Evolutionary conservation across 2,797 vertebrate species (phyloP), one percentile per base, ranked within the genome.

Genomic region (Cossypha heuglini): DNA sequence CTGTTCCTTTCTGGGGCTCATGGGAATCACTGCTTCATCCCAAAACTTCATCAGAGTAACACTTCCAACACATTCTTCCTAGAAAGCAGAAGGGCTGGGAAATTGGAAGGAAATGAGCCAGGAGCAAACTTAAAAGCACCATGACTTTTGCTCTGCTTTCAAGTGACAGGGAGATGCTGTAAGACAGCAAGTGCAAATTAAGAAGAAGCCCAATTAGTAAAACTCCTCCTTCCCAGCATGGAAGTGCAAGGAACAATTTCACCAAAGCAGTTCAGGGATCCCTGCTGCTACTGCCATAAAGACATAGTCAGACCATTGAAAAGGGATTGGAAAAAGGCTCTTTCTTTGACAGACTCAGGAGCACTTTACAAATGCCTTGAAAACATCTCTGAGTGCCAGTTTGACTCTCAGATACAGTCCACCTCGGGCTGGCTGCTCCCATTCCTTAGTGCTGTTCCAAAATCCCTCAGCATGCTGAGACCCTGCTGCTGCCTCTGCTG

Each of bases 211-310:
- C 76, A 95, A 96, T 96, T 97, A 95, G 95, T 55, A 78, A 55
- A 95, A 91, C 79, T 88, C 82, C 94, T 94, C 93, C 94, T 81
- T 96, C 91, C 49, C 91, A 96, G 94, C 90, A 71, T 84, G 82
- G 64, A 90, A 94, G 42, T 75, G 35, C 54, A 93, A 68, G 88
- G 33, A 93, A 78, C 46, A 77, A 75, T 90, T 86, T 94, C 85
- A 93, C 92, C 54, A 73, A 85, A 92, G 88, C 18, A 51, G 84
- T 84, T 77, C 64, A 68, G 61, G 75, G 69, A 89, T 74, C 79
- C 91, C 87, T 81, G 73, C 81, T 93, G 91, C 33, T 95, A 52
- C 48, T 62, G 84, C 62, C 85, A 91, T 68, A 91, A 91, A 95
- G 68, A 51, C 38, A 61, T 71, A 76, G 45, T 16, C 38, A 93